Percentiles rank a stretch among this genome's conserved stretches.
Conservation (phyloP, 2,797 vertebrate genomes). For the Paguma larvata region DNA sequence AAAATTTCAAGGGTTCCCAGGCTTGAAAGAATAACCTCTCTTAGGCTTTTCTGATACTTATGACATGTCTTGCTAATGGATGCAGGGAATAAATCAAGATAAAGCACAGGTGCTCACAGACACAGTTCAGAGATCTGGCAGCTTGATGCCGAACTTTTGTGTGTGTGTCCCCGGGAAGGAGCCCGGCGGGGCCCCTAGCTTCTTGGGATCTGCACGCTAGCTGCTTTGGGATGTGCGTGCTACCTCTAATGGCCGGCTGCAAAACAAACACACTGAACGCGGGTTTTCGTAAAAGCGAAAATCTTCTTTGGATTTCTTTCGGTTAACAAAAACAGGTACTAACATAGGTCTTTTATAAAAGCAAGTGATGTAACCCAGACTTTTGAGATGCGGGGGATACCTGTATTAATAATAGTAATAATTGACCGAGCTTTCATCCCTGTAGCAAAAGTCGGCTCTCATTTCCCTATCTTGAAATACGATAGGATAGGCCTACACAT, state of each 20-base stretch:
- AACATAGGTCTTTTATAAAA: background rate
- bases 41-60: background rate
- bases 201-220: background rate
- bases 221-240: background rate
- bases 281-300: background rate
- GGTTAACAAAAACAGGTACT: background rate
- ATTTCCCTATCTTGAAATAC: slow-evolving; percentile 18
- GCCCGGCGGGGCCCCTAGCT: background rate
- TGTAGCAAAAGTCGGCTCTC: background rate
- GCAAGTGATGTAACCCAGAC: background rate
- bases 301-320: background rate
- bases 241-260: background rate
- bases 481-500: background rate
- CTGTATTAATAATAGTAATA: background rate
- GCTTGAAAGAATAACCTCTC: background rate
- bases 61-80: background rate
- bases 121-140: background rate
- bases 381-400: background rate
- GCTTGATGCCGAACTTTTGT: no score
- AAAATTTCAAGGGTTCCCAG: background rate
- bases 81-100: background rate
- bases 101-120: background rate
- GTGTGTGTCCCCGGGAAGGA: background rate
- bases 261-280: background rate
- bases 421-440: slow-evolving; percentile 59